Base-by-base conservation (phyloP, 2,113 vertebrate genomes). In the Cepphus grylle region DNA sequence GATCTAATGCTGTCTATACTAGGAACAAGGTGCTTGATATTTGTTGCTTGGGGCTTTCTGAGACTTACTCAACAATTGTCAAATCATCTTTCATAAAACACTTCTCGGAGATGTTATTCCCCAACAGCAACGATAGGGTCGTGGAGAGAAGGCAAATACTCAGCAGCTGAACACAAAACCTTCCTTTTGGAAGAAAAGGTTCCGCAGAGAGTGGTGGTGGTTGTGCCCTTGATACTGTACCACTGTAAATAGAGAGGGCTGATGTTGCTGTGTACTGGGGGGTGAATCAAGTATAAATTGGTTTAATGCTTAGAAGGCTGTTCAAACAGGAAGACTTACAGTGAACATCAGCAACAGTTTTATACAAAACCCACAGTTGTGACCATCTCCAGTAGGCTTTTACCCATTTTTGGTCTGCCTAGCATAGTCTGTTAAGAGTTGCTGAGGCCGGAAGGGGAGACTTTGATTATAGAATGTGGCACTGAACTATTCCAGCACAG, bases 41-140 rank as follows among this genome's bases (percentile, higher is more conserved):
- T 73, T 58, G 50, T 50, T 92, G 45, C 14, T 50, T 26, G 18
- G 14, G 63, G 32, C 45, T 79, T 61, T 45, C 23, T 8, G 71
- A 55, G 52, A 8, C 11, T 77, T 59, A 1, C 11, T 82, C 26
- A 69, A 21, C 26, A 34, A 1, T 16, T 82, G 58, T 15, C 34
- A 72, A 43, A 59, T n/a, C 13, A 2, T 77, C 34, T 79, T 67
- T n/a, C 29, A 15, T 49, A 49, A 70, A 82, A 34, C 1, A 0
- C 26, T 19, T 38, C 19, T 74, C 30, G 20, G 29, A 59, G 6
- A 1, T 63, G 32, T 30, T 91, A 25, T 67, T 92, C 82, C 45
- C 18, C 6, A 47, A 4, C 59, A 66, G 1, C n/a, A 25, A 0
- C 1, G 4, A 26, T 27, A 11, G 43, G 23, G 36, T 47, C 49